Base-by-base conservation (phyloP, 2,888 invertebrate species). In the Drosophila demipolita region DNA sequence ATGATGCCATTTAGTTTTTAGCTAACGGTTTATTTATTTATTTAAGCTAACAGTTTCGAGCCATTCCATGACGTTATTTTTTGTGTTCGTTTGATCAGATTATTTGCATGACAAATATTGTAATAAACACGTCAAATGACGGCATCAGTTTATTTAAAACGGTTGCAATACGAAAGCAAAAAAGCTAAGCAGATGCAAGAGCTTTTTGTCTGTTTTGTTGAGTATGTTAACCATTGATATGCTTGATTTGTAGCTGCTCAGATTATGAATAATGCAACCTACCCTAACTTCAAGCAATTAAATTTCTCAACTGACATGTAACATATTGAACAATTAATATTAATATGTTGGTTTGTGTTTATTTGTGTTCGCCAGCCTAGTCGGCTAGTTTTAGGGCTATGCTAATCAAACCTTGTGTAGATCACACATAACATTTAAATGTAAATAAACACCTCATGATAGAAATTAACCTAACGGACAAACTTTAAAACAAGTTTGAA, bases 121-220 rank as follows among this genome's bases (percentile, higher is more conserved):
- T 26, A 49, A 65, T 68, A 70, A 75, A 72, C 70, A 38, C 57
- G 75, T 57, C 70, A 66, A 62, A 72, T 83, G 83, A 86, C 76
- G 79, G 38, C 67, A 74, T 49, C 52, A 68, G 1, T 63, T 36
- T 68, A 48, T 54, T 23, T 32, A 50, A 50, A 40, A 54, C 40
- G 38, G 40, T 36, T 54, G 35, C 40, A 45, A 52, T 53, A 26
- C 33, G 32, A 40, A 32, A n/a, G 15, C 48, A 35, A 29, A 15
- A 67, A 49, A 61, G 48, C 42, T 42, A n/a, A 4, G 32, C 38
- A 8, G 8, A 1, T 33, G 26, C 20, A 20, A 4, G 33, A 72
- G 59, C 65, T 70, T 54, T 63, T 33, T 67, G 7, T 36, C 1
- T 29, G 11, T 29, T 15, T 45, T 60, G 36, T 50, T 50, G 50